Evolutionary conservation across 2,113 vertebrate species (phyloP), one percentile per base, ranked within the genome.

Genomic region (Plectropomus leopardus): DNA sequence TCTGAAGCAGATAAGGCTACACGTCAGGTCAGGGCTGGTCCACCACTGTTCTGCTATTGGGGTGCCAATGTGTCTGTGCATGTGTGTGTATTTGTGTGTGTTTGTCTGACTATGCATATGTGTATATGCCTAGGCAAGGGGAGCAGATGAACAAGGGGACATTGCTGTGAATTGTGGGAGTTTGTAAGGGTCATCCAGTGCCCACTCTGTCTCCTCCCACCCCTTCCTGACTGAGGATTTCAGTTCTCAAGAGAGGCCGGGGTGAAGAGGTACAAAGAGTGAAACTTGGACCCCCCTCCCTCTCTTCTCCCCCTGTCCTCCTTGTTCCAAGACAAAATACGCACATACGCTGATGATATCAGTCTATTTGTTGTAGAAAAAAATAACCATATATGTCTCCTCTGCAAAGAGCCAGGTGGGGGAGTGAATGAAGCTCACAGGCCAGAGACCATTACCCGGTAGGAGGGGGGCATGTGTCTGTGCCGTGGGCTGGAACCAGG

Each of bases 381-480:
- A 90, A 89, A 89, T 80, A 87, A 84, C 69, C 88, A 79, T 80
- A 86, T 72, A 78, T 81, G 86, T 92, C 87, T 91, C 89, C 79
- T 90, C 86, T 72, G 85, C 59, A 83, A 87, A 89, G 85, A 90
- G 88, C 80, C 77, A 88, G 84, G 83, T 84, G 83, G 90, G 57
- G 76, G 83, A 72, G 74, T 58, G 75, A 65, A 72, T 54, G 81
- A 58, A 74, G 76, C 93, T 96, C 95, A 99, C 98, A 99, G 97
- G 94, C 98, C 98, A 16, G 98, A 99, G 90, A 99, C 98, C 98
- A 99, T 99, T 64, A 99, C 98, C 94, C 97, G 97, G 93, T 99
- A 99, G 88, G 98, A 98, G 40, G 98, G 97, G 0, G 97, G 98
- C 96, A 99, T 97, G 21, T 99, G 97, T 97, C 98, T 98, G 96